Evolutionary conservation across 2,797 vertebrate genomes (phyloP).

Genomic region (Anolis apletophallus): DNA sequence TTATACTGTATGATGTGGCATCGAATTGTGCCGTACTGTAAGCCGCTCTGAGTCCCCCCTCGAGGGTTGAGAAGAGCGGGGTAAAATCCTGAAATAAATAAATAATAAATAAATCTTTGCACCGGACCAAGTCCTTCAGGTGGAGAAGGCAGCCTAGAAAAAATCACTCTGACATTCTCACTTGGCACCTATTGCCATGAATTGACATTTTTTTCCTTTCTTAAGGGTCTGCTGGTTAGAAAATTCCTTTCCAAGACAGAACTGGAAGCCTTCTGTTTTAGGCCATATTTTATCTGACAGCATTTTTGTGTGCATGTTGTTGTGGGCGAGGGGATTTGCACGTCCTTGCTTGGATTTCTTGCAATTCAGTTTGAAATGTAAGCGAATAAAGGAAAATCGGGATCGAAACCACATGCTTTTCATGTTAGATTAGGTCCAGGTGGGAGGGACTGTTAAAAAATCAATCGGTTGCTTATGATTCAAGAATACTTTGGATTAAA

Average conservation of each 20-base stretch:
- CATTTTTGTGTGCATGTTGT: background rate
- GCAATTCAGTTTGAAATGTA: conserved; percentile 60
- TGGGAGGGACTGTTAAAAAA: conserved; percentile 83
- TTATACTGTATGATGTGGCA: no score
- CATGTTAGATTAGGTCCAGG: conserved; percentile 88
- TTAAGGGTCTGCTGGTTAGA: conserved; percentile 36
- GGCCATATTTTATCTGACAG: conserved; percentile 34
- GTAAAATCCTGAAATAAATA: no score
- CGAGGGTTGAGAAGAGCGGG: no score
- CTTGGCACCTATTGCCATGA: conserved; percentile 11
- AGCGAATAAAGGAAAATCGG: conserved; percentile 70
- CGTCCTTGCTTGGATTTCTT: conserved; percentile 61
- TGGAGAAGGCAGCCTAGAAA: conserved; percentile 42
- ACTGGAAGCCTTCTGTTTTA: conserved; percentile 45
- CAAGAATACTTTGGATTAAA: conserved; percentile 81
- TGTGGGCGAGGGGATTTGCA: background rate
- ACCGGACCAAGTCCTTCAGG: conserved; percentile 27
- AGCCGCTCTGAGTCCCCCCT: no score
- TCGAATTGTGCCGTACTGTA: no score
- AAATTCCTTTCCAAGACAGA: conserved; percentile 46
- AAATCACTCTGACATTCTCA: conserved; percentile 17
- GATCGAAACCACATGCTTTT: conserved; percentile 88
- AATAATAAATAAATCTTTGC: no score
- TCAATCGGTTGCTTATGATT: conserved; percentile 78
- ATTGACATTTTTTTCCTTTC: conserved; percentile 42